Percentiles rank a stretch among this genome's conserved stretches.
Conservation (phyloP, 2,888 invertebrate genomes). For the Drosophila diplacantha region DNA sequence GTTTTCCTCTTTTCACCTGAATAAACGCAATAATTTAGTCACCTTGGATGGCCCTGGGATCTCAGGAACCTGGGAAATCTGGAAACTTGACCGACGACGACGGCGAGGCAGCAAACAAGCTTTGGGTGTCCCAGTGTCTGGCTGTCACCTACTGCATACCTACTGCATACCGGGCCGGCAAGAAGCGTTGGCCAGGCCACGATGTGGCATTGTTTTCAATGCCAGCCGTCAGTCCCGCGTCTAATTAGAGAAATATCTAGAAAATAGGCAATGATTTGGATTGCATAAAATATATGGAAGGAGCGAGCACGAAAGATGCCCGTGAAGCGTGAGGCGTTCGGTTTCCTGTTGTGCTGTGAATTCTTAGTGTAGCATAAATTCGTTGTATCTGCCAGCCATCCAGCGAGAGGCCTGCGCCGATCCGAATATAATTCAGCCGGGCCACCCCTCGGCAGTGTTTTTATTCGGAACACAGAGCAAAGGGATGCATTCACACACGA, state of each 20-base stretch:
- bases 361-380: constrained; percentile 2
- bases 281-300: constrained; percentile 3
- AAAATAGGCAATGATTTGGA: background rate
- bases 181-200: constrained; percentile 4
- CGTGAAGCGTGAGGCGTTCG: too few relatives aligned
- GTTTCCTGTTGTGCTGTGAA: background rate
- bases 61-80: background rate
- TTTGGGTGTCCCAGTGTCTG: background rate
- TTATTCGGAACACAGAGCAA: constrained; percentile 11
- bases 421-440: constrained; percentile 9
- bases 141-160: background rate
- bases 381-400: background rate
- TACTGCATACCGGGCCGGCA: background rate
- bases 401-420: background rate
- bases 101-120: background rate
- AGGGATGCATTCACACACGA: constrained; percentile 59
- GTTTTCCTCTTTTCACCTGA: background rate
- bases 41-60: background rate
- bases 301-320: background rate
- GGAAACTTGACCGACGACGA: background rate
- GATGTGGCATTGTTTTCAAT: constrained; percentile 26
- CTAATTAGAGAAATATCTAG: constrained; percentile 60
- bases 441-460: background rate
- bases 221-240: constrained; percentile 57
- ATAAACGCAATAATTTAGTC: background rate